Base-by-base conservation (phyloP, 2,888 invertebrate species). In the Beris chalybata region DNA sequence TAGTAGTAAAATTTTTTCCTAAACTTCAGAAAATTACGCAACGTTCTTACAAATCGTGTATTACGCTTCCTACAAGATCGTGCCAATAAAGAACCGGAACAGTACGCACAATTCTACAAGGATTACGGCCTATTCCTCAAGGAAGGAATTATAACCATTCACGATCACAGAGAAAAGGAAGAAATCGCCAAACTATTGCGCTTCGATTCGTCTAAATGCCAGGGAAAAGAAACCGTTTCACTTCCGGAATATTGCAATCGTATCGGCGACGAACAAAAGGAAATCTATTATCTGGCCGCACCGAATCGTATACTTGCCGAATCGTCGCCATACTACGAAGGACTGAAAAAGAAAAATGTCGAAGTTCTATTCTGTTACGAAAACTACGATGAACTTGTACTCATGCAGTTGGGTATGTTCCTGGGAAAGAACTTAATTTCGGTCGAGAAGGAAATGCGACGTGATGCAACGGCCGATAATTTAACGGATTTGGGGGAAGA, bases 281-380 rank as follows among this genome's bases (percentile, higher is more conserved):
- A 89, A 69, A 92, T 98, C 73, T 97, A 91, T 80, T 98, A 97
- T 78, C 83, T 98, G 72, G 92, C 95, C 43, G 94, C 97, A 12
- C 97, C 97, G 6, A 97, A 95, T 78, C 95, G 98, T 31, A 86
- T 88, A 68, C 83, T 98, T 64, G 98, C 98, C 0, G 94, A 96
- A 81, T 86, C 90, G 0, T 97, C 97, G 0, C 97, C 98, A 0
- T 98, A 98, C 78, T 94, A 90, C 75, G 98, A 98, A 82, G 91
- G 93, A 11, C 83, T 98, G 13, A 93, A 93, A 77, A 89, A 91
- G 76, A 89, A 89, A 59, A 89, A 93, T 72, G 86, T 92, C 5
- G 95, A 97, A 82, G 97, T 98, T 0, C 80, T 98, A 12, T 98
- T 96, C 82, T 94, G 97, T 76, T 97, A 93, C 75, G 97, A 98